Percentiles rank a stretch among this genome's conserved stretches.
phyloP scores from a whole-genome alignment of 2,113 vertebrate species.

The Atractosteus spatula region DNA sequence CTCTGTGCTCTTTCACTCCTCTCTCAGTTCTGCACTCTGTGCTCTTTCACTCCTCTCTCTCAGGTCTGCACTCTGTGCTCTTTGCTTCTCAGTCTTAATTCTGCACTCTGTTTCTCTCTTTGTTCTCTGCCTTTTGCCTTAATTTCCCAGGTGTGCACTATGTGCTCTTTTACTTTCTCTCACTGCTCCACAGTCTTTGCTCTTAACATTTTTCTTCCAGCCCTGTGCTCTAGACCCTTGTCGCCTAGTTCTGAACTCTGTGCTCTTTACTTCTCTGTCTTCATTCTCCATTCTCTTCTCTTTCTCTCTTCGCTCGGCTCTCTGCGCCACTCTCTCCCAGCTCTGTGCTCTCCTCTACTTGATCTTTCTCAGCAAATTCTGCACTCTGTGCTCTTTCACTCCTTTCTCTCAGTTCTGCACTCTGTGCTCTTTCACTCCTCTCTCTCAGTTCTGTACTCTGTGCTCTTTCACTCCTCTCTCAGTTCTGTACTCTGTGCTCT shows the following conservation, averaged over 20 bases:
- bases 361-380: neutral
- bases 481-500: too few relatives aligned
- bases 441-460: too few relatives aligned
- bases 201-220: neutral
- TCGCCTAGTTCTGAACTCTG: neutral
- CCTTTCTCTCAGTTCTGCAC: too few relatives aligned
- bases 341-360: too few relatives aligned
- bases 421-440: too few relatives aligned
- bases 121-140: neutral
- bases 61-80: neutral
- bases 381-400: too few relatives aligned
- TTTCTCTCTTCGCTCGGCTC: neutral
- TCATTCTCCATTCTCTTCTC: neutral
- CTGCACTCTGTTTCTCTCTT: neutral
- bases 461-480: too few relatives aligned
- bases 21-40: neutral
- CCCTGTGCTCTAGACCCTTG: neutral
- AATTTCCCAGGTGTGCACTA: neutral
- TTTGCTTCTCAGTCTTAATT: neutral
- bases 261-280: neutral
- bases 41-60: neutral
- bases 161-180: neutral
- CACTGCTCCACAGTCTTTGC: too few relatives aligned
- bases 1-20: neutral
- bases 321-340: too few relatives aligned